These are phyloP conservation scores for Agelas oroides DNA, from an alignment of 37 sponge, comb jelly and placozoan species.

Conservation along the genomic window DNA sequence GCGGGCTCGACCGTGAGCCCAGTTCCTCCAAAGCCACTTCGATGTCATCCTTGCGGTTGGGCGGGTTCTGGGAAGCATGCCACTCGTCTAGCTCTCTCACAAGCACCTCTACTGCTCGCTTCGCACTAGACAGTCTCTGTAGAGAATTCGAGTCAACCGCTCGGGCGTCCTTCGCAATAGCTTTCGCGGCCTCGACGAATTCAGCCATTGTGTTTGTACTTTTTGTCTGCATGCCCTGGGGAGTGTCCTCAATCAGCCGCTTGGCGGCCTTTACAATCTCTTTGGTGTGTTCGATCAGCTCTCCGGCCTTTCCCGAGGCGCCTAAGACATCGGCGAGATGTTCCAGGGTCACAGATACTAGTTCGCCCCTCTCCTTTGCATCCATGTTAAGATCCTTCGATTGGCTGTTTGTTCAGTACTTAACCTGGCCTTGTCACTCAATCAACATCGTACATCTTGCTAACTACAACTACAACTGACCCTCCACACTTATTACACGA, in stretches of 20 bases:
- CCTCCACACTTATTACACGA: too few species aligned
- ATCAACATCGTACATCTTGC: too few species aligned
- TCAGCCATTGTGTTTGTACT: conserved; percentile 57
- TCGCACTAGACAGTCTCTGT: conserved; percentile 53
- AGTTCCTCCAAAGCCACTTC: conserved; percentile 10
- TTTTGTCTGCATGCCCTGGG: conserved; percentile 30
- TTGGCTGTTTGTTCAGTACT: neutral
- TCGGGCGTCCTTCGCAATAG: conserved; percentile 69
- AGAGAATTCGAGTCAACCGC: conserved; percentile 58
- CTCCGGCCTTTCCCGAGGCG: conserved; percentile 61
- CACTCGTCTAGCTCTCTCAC: conserved; percentile 67
- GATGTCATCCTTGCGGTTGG: neutral
- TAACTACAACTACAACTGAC: neutral
- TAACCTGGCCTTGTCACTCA: too few species aligned
- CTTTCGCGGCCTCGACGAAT: conserved; percentile 68
- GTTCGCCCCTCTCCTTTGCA: conserved; percentile 41
- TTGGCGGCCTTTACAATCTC: conserved; percentile 64
- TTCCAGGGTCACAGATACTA: conserved; percentile 33
- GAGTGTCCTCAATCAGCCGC: conserved; percentile 57
- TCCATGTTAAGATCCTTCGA: conserved; percentile 4
- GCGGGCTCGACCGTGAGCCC: neutral
- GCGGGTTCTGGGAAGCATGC: conserved; percentile 19
- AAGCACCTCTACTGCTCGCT: conserved; percentile 56
- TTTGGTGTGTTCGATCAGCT: conserved; percentile 68
- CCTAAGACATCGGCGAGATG: conserved; percentile 54